Base-by-base conservation (phyloP, 1,140 invertebrate species). In the Cardiocondyla obscurior region DNA sequence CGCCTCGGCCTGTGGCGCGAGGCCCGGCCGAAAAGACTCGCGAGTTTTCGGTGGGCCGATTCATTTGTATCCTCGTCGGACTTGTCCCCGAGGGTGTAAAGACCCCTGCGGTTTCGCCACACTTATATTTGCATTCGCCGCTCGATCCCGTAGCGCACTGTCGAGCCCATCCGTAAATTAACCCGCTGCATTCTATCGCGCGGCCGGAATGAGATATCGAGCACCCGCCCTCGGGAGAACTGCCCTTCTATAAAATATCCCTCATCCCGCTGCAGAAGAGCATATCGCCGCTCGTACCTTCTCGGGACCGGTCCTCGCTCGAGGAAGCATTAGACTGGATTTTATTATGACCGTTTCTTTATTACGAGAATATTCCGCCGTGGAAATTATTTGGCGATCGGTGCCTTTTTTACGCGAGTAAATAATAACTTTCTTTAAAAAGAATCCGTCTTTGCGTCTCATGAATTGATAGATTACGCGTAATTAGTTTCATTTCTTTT, bases 51-150 rank as follows among this genome's bases (percentile, higher is more conserved):
- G 85, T 62, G 64, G 44, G 65, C 86, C 86, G 83, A 87, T 88
- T 83, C 86, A 88, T 88, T 88, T 88, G 86, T 88, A 88, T 79
- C 73, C 69, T 74, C 79, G 87, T 36, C 86, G 65, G 86, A 85
- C 83, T 88, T 88, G 86, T 88, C 79, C 79, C 77, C 83, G 44
- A 65, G 79, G 42, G 86, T 88, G 86, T 88, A 88, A 88, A 86
- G 64, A 77, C 83, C 87, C 87, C 87, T 83, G 87, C 53, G 69
- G 87, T 81, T 88, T 88, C 86, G 87, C 86, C 83, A 88, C 87
- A 88, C 87, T 88, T 88, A 69, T 88, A 88, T 88, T 88, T 85
- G 87, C 87, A 88, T 88, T 88, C 53, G 87, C 44, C 53, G 58
- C 55, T 55, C 55, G 73, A 55, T 44, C 76, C 64, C 73, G 82